Evolutionary conservation across 1,140 invertebrate species (phyloP).

Genomic region (Papilio aristodemus): DNA sequence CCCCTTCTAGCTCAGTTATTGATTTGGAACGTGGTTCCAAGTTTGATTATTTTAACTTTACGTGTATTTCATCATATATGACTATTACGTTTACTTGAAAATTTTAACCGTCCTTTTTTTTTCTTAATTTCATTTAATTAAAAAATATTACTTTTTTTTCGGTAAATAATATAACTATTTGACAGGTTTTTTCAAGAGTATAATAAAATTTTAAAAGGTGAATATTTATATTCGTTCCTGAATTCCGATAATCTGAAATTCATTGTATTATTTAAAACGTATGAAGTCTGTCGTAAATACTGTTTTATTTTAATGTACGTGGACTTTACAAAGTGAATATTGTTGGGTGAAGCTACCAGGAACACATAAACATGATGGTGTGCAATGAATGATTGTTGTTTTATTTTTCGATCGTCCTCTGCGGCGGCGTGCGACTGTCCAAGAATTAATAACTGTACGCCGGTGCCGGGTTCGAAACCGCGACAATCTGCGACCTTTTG

Average conservation of each 20-base stretch:
- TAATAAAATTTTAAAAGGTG: neutral
- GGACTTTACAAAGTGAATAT: conserved; percentile 23
- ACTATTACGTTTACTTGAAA: neutral
- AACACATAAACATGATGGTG: conserved; percentile 55
- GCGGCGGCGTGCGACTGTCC: conserved; percentile 56
- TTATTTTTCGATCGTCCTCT: conserved; percentile 69
- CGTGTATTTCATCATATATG: neutral
- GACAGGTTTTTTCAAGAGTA: no score
- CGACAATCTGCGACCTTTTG: conserved; percentile 70
- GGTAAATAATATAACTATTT: no score
- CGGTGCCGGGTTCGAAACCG: conserved; percentile 51
- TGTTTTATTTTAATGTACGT: conserved; percentile 17
- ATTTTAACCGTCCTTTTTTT: neutral
- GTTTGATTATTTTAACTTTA: conserved; percentile 36
- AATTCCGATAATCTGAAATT: neutral
- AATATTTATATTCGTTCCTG: neutral
- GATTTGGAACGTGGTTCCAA: conserved; percentile 34
- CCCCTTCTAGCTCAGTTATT: conserved; percentile 11
- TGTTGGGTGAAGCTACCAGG: conserved; percentile 54
- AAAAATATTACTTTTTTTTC: no score
- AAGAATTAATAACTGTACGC: conserved; percentile 70
- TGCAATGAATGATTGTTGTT: conserved; percentile 71
- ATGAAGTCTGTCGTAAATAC: neutral
- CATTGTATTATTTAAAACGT: conserved; percentile 1
- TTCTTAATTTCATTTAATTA: neutral